These are phyloP conservation scores for Imbricaverruca yamaguchii DNA, from an alignment of 2,888 invertebrate genomes.

Conservation along the genomic window DNA sequence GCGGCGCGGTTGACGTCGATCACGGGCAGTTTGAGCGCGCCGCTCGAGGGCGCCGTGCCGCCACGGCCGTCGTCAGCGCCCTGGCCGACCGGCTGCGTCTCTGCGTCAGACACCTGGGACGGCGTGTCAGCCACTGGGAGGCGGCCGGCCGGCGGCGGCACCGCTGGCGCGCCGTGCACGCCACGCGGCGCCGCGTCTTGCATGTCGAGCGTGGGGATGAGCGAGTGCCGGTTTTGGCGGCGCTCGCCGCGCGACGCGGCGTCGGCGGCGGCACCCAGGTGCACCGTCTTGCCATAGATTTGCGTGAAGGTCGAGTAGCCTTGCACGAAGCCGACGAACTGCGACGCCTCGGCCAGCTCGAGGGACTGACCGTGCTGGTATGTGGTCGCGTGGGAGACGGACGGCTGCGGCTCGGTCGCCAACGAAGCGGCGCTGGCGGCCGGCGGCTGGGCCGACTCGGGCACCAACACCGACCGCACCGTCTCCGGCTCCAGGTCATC, in stretches of 20 bases:
- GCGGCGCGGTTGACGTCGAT: neutral
- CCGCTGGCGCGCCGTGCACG: too few relatives aligned
- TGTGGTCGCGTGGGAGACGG: neutral
- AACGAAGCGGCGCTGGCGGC: neutral
- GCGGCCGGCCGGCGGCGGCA: too few relatives aligned
- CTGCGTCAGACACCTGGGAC: too few relatives aligned
- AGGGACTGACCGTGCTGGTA: neutral
- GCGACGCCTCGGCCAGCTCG: neutral
- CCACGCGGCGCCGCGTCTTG: too few relatives aligned
- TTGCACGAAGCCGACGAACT: neutral
- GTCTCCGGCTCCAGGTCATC: neutral
- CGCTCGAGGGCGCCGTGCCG: neutral
- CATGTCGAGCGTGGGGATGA: neutral
- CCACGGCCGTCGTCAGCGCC: neutral
- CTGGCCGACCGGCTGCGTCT: too few relatives aligned
- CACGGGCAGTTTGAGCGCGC: neutral
- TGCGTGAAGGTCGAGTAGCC: neutral
- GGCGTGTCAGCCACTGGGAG: too few relatives aligned
- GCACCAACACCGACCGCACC: neutral
- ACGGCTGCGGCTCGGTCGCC: neutral
- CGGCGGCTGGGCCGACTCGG: neutral
- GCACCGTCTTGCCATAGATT: neutral
- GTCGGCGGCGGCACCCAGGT: neutral
- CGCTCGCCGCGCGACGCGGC: neutral
- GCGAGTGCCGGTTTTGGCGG: neutral